These are phyloP conservation scores for Helicoverpa armigera DNA, from an alignment of 1,140 invertebrate genomes.

Conservation along the genomic window DNA sequence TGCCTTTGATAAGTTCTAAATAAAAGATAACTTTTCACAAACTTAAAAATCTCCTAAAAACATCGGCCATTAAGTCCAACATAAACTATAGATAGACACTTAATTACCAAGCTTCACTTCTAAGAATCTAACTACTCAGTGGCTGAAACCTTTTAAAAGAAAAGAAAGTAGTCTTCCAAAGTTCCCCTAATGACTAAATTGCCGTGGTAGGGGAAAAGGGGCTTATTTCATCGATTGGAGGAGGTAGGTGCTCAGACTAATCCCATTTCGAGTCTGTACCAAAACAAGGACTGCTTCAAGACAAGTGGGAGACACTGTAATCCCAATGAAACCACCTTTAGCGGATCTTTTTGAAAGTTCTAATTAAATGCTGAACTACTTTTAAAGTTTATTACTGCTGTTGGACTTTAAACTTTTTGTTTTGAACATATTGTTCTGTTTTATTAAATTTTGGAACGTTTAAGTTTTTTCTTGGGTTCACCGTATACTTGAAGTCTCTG, in stretches of 20 bases:
- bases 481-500: too few species aligned
- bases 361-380: slow-evolving; percentile 8
- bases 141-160: slow-evolving; percentile 24
- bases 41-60: neutral
- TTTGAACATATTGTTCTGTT: neutral
- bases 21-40: neutral
- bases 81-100: neutral
- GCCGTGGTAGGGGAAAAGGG: slow-evolving; percentile 24
- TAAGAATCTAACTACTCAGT: neutral
- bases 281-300: slow-evolving; percentile 34
- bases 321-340: neutral
- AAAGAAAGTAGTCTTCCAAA: slow-evolving; percentile 10
- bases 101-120: neutral
- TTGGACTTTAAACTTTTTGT: neutral
- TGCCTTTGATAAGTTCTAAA: too few species aligned
- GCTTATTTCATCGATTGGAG: slow-evolving; percentile 32
- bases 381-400: neutral
- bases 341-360: slow-evolving; percentile 1
- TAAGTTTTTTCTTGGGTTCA: too few species aligned
- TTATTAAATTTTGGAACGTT: neutral
- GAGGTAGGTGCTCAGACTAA: slow-evolving; percentile 33
- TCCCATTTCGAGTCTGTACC: slow-evolving; percentile 43
- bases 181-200: slow-evolving; percentile 21
- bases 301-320: slow-evolving; percentile 15
- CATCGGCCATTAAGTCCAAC: neutral